Percentiles rank a stretch among this genome's conserved stretches.
Evolutionary conservation across 2,797 vertebrate genomes (phyloP).

Genomic region (Tinamus major): DNA sequence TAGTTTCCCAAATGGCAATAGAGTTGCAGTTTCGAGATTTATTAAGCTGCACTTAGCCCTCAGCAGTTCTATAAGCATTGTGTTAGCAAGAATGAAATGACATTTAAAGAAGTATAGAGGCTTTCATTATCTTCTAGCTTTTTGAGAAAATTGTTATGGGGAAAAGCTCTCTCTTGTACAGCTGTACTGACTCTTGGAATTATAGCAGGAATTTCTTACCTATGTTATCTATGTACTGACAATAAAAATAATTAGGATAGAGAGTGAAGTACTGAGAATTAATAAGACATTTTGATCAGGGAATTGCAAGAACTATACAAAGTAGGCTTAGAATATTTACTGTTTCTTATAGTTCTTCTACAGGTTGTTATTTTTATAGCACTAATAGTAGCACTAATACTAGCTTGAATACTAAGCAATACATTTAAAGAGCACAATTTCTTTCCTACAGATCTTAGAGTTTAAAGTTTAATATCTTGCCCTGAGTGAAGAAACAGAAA

Average conservation of each 20-base stretch:
- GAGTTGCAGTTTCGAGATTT: background rate
- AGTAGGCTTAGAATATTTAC: background rate
- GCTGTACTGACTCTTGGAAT: background rate
- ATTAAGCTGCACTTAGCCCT: constrained; percentile 21
- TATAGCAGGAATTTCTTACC: background rate
- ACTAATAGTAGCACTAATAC: background rate
- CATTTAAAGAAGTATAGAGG: constrained; percentile 7
- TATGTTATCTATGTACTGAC: background rate
- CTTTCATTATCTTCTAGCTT: constrained; percentile 19
- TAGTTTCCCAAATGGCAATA: background rate
- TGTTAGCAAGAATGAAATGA: constrained; percentile 28
- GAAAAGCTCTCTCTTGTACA: background rate
- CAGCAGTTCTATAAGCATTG: constrained; percentile 18
- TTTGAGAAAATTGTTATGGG: background rate
- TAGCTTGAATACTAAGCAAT: background rate
- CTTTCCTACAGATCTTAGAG: background rate
- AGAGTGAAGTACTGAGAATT: background rate
- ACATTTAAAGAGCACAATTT: background rate
- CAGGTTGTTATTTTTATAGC: constrained; percentile 1
- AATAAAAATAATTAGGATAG: background rate
- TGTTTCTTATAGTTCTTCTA: background rate
- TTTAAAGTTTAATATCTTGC: background rate
- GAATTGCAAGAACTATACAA: background rate
- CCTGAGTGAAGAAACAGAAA: background rate
- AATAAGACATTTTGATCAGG: background rate